Conservation (phyloP, 2,113 vertebrate species). For the Gambusia affinis region DNA sequence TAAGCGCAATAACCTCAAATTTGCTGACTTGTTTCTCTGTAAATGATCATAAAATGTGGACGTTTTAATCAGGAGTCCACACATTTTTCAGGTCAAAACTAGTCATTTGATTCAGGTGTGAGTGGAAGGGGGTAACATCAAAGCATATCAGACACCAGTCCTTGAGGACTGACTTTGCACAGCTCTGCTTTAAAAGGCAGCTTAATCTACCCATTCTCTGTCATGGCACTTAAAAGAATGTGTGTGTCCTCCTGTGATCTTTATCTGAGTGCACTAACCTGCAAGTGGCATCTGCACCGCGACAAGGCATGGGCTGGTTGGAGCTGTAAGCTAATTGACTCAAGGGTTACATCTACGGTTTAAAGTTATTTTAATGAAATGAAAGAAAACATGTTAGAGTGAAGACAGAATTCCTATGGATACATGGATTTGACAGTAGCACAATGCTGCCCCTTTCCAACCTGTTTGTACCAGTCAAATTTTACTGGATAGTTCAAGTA, state of each 20-base stretch:
- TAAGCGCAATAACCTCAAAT: slow-evolving; percentile 23
- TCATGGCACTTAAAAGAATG: neutral
- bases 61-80: neutral
- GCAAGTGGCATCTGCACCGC: neutral
- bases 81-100: neutral
- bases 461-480: too few relatives aligned
- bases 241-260: neutral
- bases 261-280: neutral
- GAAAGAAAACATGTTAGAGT: too few relatives aligned
- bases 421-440: too few relatives aligned
- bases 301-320: too few relatives aligned
- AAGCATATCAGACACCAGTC: neutral
- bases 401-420: too few relatives aligned
- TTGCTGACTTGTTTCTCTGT: slow-evolving; percentile 25
- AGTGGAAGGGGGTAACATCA: neutral
- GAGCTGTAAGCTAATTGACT: too few relatives aligned
- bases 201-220: neutral
- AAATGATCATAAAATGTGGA: slow-evolving; percentile 31
- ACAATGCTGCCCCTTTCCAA: too few relatives aligned
- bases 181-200: neutral
- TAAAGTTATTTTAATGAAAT: too few relatives aligned
- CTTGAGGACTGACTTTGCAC: neutral
- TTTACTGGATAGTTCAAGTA: too few relatives aligned
- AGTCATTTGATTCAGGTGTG: neutral
- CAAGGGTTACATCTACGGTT: too few relatives aligned